Conservation (phyloP, 2,113 vertebrate genomes). For the Xenopus laevis region DNA sequence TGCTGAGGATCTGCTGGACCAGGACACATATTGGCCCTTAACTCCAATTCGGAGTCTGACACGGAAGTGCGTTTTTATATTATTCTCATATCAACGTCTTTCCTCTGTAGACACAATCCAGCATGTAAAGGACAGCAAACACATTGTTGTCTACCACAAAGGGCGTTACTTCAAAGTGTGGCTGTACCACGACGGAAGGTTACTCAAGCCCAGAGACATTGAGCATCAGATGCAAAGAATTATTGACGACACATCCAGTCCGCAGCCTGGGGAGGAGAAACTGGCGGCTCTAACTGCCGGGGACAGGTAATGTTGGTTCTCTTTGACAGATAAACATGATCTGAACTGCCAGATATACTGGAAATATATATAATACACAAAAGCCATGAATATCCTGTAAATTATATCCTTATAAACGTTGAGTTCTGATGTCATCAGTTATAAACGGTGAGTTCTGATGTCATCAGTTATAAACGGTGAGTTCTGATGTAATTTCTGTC, state of each 20-base stretch:
- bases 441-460: no score
- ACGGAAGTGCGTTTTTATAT: neutral
- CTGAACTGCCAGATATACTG: no score
- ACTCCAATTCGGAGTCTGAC: no score
- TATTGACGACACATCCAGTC: constrained; percentile 76
- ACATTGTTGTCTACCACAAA: constrained; percentile 86
- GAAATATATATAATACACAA: no score
- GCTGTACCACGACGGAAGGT: constrained; percentile 87
- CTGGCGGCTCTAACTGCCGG: constrained; percentile 90
- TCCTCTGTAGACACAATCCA: constrained; percentile 76
- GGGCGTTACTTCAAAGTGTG: constrained; percentile 91
- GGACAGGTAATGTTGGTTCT: constrained; percentile 68
- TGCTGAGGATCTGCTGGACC: no score
- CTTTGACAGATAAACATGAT: no score
- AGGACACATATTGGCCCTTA: no score
- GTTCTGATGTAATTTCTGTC: no score
- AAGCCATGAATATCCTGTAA: no score
- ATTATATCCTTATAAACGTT: no score
- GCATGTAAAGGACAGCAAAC: constrained; percentile 88
- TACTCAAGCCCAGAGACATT: constrained; percentile 85
- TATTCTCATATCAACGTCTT: constrained; percentile 24
- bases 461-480: no score
- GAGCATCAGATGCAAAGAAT: constrained; percentile 92
- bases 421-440: no score
- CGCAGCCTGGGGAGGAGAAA: constrained; percentile 77